phyloP scores from a whole-genome alignment of 2,797 vertebrate species.

The Chrysocyon brachyurus region DNA sequence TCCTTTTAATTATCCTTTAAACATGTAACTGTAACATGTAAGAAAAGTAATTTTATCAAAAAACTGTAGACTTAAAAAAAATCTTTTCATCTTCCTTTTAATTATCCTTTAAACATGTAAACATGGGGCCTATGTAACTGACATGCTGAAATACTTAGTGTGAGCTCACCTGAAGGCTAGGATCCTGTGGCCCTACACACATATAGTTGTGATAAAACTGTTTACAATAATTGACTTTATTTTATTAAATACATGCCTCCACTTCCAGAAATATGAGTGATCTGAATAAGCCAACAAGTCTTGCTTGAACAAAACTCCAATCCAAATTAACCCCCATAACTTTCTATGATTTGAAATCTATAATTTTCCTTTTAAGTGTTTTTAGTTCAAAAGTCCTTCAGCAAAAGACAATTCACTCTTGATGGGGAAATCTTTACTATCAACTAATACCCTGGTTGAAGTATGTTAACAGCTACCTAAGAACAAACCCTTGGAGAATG shows the following conservation, averaged over 20 bases:
- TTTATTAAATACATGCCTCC: not conserved
- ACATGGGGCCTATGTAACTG: not conserved
- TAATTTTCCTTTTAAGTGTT: not conserved
- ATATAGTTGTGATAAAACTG: not conserved
- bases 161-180: not conserved
- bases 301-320: not conserved
- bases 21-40: not conserved
- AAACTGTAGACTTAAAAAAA: not conserved
- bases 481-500: not conserved
- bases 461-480: not conserved
- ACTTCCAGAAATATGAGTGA: not conserved
- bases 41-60: slow-evolving; percentile 12
- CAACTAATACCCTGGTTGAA: not conserved
- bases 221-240: not conserved
- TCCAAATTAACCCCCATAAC: not conserved
- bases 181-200: not conserved
- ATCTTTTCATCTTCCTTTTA: not conserved
- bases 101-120: not conserved
- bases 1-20: not conserved
- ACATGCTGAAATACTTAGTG: not conserved
- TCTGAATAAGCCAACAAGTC: not conserved
- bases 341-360: not conserved
- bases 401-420: not conserved
- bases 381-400: slow-evolving; percentile 9
- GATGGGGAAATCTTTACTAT: not conserved